Evolutionary conservation across 2,113 vertebrate species (phyloP).

Genomic region (Tachysurus fulvidraco): DNA sequence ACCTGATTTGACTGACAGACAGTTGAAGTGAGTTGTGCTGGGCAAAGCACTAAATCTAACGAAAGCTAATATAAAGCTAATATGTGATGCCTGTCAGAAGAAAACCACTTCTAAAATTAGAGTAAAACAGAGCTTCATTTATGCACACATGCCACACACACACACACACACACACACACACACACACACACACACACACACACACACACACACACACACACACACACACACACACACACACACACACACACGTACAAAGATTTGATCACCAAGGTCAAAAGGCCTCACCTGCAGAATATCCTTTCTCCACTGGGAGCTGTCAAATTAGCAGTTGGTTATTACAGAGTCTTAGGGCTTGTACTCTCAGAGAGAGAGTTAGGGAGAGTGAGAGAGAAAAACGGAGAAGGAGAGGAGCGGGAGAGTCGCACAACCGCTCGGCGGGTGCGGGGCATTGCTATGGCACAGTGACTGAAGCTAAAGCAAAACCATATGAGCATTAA

Average conservation of each 20-base stretch:
- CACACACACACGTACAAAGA: conserved; percentile 26
- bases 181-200: conserved; percentile 40
- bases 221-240: conserved; percentile 38
- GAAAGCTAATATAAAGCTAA: conserved; percentile 27
- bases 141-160: conserved; percentile 18
- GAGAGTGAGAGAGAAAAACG: background rate
- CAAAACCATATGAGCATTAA: conserved; percentile 62
- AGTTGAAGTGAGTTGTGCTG: conserved; percentile 4
- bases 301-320: conserved; percentile 50
- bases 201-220: conserved; percentile 17
- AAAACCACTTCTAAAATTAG: conserved; percentile 6
- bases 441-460: conserved; percentile 33
- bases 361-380: background rate
- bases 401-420: conserved; percentile 10
- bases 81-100: conserved; percentile 36
- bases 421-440: conserved; percentile 26
- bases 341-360: conserved; percentile 41
- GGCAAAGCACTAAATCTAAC: conserved; percentile 20
- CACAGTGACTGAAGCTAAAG: conserved; percentile 44
- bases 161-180: conserved; percentile 14
- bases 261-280: conserved; percentile 50
- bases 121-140: conserved; percentile 18
- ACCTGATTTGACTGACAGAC: conserved; percentile 36
- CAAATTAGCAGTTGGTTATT: conserved; percentile 57
- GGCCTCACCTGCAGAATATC: conserved; percentile 56